Evolutionary conservation across 2,888 invertebrate genomes (phyloP).

Genomic region (Altica lythri): DNA sequence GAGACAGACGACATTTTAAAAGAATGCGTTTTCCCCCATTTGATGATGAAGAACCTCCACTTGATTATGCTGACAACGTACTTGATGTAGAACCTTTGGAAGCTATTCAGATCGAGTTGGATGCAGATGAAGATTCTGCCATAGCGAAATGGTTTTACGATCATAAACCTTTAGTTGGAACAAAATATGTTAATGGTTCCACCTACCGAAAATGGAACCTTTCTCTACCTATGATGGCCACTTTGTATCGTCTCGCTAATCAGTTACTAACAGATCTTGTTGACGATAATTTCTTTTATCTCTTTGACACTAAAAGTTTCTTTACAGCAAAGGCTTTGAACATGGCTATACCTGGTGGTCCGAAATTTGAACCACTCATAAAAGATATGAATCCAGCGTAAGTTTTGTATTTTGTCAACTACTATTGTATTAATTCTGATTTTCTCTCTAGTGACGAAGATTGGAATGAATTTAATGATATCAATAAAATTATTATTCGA

Average conservation of each 20-base stretch:
- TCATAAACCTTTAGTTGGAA: constrained; percentile 92
- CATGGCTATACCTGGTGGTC: constrained; percentile 99
- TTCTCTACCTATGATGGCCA: constrained; percentile 95
- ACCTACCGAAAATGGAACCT: constrained; percentile 98
- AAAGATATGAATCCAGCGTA: constrained; percentile 95
- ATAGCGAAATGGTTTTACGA: constrained; percentile 99
- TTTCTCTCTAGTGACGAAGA: constrained; percentile 85
- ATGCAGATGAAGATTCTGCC: constrained; percentile 89
- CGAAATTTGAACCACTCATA: constrained; percentile 98
- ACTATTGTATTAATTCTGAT: constrained; percentile 17
- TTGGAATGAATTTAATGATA: constrained; percentile 99
- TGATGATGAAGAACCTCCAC: constrained; percentile 99
- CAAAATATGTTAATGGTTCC: constrained; percentile 91
- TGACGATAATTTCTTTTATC: constrained; percentile 98
- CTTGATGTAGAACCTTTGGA: constrained; percentile 98
- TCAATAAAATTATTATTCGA: constrained; percentile 99
- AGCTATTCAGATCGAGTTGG: constrained; percentile 97
- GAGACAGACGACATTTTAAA: constrained; percentile 98
- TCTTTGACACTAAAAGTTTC: constrained; percentile 99
- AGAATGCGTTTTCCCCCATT: constrained; percentile 99
- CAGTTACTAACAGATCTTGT: constrained; percentile 97
- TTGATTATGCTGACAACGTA: constrained; percentile 99
- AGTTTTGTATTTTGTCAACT: constrained; percentile 46
- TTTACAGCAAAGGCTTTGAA: constrained; percentile 99
- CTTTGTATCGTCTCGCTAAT: constrained; percentile 95